Evolutionary conservation across 2,113 vertebrate genomes (phyloP).

Genomic region (Rhabdomys dilectus): DNA sequence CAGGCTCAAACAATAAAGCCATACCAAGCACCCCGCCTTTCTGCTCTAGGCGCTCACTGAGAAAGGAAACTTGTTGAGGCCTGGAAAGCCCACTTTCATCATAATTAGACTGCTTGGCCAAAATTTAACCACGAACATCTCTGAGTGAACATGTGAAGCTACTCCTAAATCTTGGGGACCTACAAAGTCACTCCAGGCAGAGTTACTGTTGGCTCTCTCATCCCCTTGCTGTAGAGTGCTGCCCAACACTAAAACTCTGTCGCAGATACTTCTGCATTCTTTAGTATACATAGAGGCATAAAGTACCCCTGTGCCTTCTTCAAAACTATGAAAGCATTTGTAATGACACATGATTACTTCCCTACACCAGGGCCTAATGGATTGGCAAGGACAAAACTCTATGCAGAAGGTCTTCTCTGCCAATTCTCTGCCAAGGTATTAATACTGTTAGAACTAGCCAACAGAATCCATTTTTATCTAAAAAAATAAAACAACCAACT

Average conservation of each 20-base stretch:
- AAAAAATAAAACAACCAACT: too few species aligned
- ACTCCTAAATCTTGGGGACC: slow-evolving; percentile 11
- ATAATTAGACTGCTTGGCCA: slow-evolving; percentile 62
- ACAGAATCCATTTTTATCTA: neutral
- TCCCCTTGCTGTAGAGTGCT: neutral
- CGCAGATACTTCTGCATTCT: neutral
- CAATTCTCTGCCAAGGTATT: neutral
- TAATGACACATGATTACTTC: neutral
- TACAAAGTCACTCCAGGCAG: neutral
- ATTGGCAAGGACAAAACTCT: neutral
- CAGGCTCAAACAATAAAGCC: slow-evolving; percentile 73
- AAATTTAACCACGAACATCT: slow-evolving; percentile 42
- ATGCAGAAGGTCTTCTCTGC: neutral
- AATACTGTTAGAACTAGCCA: neutral
- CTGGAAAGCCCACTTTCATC: slow-evolving; percentile 64
- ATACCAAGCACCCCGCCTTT: slow-evolving; percentile 75
- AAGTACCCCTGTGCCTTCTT: neutral
- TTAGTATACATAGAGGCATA: neutral
- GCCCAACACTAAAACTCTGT: neutral
- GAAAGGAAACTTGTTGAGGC: slow-evolving; percentile 63
- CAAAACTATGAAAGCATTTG: neutral
- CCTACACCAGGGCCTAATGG: neutral
- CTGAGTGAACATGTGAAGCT: neutral
- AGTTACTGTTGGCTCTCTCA: neutral
- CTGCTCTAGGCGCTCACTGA: slow-evolving; percentile 36